Evolutionary conservation across 64 coral and sea anemone genomes (phyloP).

Genomic region (Platygyra sinensis): DNA sequence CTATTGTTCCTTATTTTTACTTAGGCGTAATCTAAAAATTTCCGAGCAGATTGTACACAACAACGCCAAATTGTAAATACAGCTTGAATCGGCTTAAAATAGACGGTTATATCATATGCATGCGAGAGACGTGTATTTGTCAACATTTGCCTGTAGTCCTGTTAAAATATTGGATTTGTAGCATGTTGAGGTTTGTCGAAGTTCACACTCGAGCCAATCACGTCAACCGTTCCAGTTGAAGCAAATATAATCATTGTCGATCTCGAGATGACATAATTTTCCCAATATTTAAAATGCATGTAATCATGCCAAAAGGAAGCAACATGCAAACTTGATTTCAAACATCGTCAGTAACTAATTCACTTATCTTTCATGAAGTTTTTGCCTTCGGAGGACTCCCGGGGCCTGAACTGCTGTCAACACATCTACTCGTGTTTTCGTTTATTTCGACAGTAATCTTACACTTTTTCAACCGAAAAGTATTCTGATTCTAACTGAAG

Average conservation of each 20-base stretch:
- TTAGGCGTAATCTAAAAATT: slow-evolving; percentile 22
- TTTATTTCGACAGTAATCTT: background rate
- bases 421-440: background rate
- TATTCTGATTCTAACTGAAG: background rate
- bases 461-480: background rate
- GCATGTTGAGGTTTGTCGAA: background rate
- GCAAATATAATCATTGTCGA: background rate
- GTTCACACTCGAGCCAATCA: background rate
- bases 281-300: background rate
- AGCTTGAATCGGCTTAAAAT: background rate
- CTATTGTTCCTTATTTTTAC: slow-evolving; percentile 17
- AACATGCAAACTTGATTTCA: background rate
- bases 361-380: background rate
- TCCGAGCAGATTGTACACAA: background rate
- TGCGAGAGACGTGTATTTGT: background rate
- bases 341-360: background rate
- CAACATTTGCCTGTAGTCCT: background rate
- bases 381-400: background rate
- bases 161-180: slow-evolving; percentile 22
- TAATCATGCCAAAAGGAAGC: background rate
- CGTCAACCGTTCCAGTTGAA: background rate
- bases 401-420: background rate
- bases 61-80: slow-evolving; percentile 20
- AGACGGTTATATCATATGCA: background rate
- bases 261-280: slow-evolving; percentile 7